A percentile compares a stretch with the other conserved stretches of the same genome.
Conservation (phyloP, 2,113 vertebrate species). For the Gyps fulvus region DNA sequence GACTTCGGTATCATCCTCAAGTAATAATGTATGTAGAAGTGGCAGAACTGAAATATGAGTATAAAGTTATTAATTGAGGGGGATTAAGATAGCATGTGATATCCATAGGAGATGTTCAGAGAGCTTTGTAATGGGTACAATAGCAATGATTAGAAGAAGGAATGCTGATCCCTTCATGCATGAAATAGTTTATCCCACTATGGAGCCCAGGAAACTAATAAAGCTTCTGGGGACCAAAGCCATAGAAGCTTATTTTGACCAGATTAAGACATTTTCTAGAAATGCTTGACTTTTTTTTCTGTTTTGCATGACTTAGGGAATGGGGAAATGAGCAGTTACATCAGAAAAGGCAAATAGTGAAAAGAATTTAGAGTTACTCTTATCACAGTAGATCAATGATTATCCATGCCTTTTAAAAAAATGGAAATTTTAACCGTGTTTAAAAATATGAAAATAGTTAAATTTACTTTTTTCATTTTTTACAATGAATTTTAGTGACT, state of each 20-base stretch:
- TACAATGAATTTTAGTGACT: background rate
- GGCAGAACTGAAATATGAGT: background rate
- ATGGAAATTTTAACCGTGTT: background rate
- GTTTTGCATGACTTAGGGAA: background rate
- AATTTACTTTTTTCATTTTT: background rate
- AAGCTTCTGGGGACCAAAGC: constrained; percentile 24
- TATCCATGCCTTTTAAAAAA: background rate
- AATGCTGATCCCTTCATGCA: constrained; percentile 59
- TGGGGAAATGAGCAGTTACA: background rate
- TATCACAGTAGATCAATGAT: background rate
- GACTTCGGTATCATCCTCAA: background rate
- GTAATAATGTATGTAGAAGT: background rate
- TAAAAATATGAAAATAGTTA: background rate
- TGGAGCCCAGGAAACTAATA: constrained; percentile 31
- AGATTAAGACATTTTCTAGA: constrained; percentile 40
- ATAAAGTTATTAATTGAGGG: constrained; percentile 26
- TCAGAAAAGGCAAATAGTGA: background rate
- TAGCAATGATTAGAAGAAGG: constrained; percentile 46
- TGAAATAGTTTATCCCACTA: constrained; percentile 53
- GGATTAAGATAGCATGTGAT: constrained; percentile 34
- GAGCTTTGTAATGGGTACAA: constrained; percentile 40
- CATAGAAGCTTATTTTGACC: constrained; percentile 11
- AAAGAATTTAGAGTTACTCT: background rate
- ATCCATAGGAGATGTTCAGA: constrained; percentile 21
- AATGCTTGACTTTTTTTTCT: background rate